A percentile compares a stretch with the other conserved stretches of the same genome.
These are phyloP conservation scores for Pipra filicauda DNA, from an alignment of 2,113 vertebrate species.

Conservation along the genomic window DNA sequence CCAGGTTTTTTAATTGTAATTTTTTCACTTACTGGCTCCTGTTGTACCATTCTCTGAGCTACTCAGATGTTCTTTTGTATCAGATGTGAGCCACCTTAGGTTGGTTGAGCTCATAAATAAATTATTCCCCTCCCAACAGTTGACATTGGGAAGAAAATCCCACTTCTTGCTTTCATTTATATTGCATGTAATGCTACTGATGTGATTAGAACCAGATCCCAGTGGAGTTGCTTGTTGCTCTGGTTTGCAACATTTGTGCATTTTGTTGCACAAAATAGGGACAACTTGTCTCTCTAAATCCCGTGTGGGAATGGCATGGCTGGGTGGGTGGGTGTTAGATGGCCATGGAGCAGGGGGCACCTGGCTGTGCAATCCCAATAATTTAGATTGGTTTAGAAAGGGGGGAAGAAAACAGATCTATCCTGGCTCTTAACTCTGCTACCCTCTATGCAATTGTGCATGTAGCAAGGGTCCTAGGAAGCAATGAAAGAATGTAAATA, in stretches of 20 bases:
- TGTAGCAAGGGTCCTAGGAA: background rate
- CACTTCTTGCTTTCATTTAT: background rate
- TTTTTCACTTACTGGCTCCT: background rate
- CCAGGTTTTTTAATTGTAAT: background rate
- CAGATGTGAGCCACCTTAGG: accelerated
- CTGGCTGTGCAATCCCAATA: background rate
- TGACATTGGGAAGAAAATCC: background rate
- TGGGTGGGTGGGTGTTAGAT: background rate
- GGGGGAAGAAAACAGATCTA: background rate
- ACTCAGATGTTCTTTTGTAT: background rate
- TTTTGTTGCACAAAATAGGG: background rate
- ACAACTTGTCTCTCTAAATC: too few relatives aligned
- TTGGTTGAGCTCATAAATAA: background rate
- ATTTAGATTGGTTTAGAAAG: background rate
- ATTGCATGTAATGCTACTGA: accelerated
- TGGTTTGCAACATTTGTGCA: background rate
- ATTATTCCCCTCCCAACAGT: background rate
- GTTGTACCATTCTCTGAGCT: background rate
- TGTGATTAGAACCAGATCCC: background rate
- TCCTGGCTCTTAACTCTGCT: background rate
- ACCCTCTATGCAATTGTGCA: background rate
- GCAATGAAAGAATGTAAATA: background rate
- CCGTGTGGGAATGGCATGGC: accelerated
- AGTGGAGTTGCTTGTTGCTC: background rate
- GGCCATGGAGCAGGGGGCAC: background rate